Conservation (phyloP, 2,888 invertebrate species). For the Drosophila hamatofila region DNA sequence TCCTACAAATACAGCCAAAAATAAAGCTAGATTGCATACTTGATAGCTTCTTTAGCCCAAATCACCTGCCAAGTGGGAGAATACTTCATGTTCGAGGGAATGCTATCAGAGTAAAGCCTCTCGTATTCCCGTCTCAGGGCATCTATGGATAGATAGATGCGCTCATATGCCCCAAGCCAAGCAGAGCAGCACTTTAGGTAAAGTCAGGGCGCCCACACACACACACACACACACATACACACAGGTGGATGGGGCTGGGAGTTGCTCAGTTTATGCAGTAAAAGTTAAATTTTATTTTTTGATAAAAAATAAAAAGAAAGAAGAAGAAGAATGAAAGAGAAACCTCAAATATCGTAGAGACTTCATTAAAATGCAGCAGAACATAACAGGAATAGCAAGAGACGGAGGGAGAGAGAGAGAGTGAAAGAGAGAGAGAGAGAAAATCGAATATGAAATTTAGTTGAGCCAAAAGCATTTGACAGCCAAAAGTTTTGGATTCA, state of each 20-base stretch:
- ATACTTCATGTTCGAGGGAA: too few species aligned
- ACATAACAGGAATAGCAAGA: slow-evolving; percentile 16
- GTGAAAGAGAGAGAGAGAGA: slow-evolving; percentile 27
- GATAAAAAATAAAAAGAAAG: slow-evolving; percentile 20
- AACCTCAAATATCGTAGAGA: slow-evolving; percentile 17
- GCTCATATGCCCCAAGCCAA: neutral
- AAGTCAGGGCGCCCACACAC: slow-evolving; percentile 41
- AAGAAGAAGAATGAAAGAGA: slow-evolving; percentile 6
- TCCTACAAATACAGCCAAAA: too few species aligned
- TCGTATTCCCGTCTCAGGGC: neutral
- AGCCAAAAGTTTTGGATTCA: slow-evolving; percentile 62
- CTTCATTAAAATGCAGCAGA: slow-evolving; percentile 58
- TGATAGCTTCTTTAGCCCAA: too few species aligned
- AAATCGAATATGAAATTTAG: slow-evolving; percentile 77
- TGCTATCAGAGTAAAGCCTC: neutral
- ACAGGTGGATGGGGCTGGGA: slow-evolving; percentile 2
- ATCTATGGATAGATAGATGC: neutral
- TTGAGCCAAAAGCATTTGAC: slow-evolving; percentile 75
- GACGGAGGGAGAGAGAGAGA: neutral
- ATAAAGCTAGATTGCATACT: too few species aligned
- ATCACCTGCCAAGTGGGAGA: too few species aligned
- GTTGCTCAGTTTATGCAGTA: slow-evolving; percentile 30
- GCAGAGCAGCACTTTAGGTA: slow-evolving; percentile 12
- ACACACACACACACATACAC: slow-evolving; percentile 19
- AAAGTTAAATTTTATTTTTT: slow-evolving; percentile 50